These are phyloP conservation scores for Enteromius unitaeniatus DNA, from an alignment of 2,797 vertebrate genomes.

Conservation along the genomic window DNA sequence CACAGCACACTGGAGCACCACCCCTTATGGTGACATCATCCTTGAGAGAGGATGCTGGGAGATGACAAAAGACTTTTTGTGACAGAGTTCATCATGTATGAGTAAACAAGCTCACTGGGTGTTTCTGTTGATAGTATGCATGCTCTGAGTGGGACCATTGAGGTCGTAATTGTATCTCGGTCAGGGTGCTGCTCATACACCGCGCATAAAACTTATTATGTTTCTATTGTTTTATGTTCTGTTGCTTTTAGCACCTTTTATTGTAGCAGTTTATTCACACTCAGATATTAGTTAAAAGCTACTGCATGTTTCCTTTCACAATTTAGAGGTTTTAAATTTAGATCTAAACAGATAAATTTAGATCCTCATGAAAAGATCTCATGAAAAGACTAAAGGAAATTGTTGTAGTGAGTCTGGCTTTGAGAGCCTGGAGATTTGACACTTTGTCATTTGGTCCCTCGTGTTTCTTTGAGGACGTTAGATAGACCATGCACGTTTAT, in stretches of 20 bases:
- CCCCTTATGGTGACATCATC: constrained; percentile 24
- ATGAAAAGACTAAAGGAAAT: background rate
- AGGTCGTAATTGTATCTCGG: constrained; percentile 31
- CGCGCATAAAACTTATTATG: background rate
- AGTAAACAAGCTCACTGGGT: constrained; percentile 25
- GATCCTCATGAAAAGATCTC: constrained; percentile 3
- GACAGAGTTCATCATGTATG: constrained; percentile 17
- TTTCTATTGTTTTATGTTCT: background rate
- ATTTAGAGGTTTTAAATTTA: constrained; percentile 16
- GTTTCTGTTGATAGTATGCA: constrained; percentile 24
- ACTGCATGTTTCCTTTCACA: background rate
- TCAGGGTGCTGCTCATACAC: constrained; percentile 32
- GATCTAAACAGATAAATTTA: constrained; percentile 24
- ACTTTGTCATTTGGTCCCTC: constrained; percentile 20
- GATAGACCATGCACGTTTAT: background rate
- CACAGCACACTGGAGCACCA: constrained; percentile 37
- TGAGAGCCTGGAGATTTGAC: constrained; percentile 9
- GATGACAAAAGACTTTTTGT: constrained; percentile 54
- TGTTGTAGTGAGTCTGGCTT: constrained; percentile 12
- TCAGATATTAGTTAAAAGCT: background rate
- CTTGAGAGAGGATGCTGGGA: constrained; percentile 41
- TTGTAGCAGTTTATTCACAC: background rate
- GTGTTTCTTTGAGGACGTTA: background rate
- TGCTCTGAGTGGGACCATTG: constrained; percentile 30
- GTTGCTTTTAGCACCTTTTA: background rate